phyloP scores from a whole-genome alignment of 1,140 invertebrate species.

The Marisa cornuarietis region DNA sequence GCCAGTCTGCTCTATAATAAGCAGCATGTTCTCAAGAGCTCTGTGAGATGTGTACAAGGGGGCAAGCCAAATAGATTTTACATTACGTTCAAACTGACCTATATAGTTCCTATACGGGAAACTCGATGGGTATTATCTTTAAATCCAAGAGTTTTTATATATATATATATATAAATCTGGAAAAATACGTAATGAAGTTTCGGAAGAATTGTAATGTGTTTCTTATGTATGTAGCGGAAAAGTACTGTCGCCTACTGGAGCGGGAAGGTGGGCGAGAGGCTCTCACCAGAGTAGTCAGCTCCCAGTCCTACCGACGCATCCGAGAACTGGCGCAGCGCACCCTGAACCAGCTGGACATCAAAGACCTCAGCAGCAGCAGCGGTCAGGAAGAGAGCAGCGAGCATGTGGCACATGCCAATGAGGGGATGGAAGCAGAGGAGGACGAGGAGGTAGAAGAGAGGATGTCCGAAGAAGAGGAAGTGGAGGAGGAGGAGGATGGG shows the following conservation, averaged over 20 bases:
- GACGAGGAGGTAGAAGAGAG: conserved; percentile 13
- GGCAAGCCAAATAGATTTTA: too few species aligned
- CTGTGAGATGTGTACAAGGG: too few species aligned
- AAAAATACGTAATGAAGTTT: too few species aligned
- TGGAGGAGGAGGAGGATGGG: conserved; percentile 5
- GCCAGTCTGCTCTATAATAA: too few species aligned
- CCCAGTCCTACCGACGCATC: conserved; percentile 32
- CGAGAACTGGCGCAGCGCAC: conserved; percentile 39
- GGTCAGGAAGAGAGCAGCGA: neutral
- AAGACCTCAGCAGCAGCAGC: neutral
- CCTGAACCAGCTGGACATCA: conserved; percentile 18
- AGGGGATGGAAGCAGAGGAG: conserved; percentile 3
- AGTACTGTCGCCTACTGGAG: conserved; percentile 89
- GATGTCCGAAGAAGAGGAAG: neutral
- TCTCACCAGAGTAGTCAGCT: conserved; percentile 74
- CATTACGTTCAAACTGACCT: too few species aligned
- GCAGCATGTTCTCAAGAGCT: too few species aligned
- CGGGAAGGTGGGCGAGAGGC: conserved; percentile 84
- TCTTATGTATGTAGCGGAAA: conserved; percentile 73
- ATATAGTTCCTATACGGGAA: too few species aligned
- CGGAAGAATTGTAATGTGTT: too few species aligned
- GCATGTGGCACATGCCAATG: neutral
- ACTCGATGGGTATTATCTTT: too few species aligned
- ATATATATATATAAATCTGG: too few species aligned
- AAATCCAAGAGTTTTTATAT: too few species aligned